Base-by-base conservation (phyloP, 2,888 invertebrate genomes). In the Polia nebulosa region DNA sequence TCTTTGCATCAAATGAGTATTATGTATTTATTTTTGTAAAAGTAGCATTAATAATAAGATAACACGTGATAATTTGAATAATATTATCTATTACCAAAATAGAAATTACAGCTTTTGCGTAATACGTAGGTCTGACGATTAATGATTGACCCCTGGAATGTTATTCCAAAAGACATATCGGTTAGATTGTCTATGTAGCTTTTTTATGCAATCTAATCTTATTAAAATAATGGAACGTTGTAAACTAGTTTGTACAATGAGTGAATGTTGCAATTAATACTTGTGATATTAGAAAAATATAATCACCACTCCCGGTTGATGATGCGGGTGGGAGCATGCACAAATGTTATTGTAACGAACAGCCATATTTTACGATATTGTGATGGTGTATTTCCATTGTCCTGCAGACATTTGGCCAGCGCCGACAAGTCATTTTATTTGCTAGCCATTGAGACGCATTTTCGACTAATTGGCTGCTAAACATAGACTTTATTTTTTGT, bases 341-440 rank as follows among this genome's bases (percentile, higher is more conserved):
- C 94, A 95, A 94, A 93, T 87, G 86, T 90, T 89, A 88, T 79
- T 89, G 92, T 90, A 88, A 93, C 88, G 87, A 89, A 87, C 92
- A 93, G 95, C 95, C 95, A 95, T 95, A 95, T 94, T 93, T 93
- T 91, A 89, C 87, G 85, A 92, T 92, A 91, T 90, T 90, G 88
- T 88, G 73, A 76, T 57, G 72, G 84, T 69, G 63, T 65, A 56
- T 63, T 81, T 45, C 69, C 69, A 70, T 76, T 63, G 69, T 57
- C 57, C 56, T 63, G 55, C 53, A 67, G 39, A 65, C 63, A 79
- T 70, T 81, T 69, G 81, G 86, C 72, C 81, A 65, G 52, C 61
- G 58, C 61, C 67, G 62, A 69, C 41, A 45, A 34, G 59, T 62
- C 61, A 55, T 49, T 62, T 81, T 53, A 59, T 64, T 80, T 70